These are phyloP conservation scores for Neoascia interrupta DNA, from an alignment of 2,888 invertebrate species.

Conservation along the genomic window DNA sequence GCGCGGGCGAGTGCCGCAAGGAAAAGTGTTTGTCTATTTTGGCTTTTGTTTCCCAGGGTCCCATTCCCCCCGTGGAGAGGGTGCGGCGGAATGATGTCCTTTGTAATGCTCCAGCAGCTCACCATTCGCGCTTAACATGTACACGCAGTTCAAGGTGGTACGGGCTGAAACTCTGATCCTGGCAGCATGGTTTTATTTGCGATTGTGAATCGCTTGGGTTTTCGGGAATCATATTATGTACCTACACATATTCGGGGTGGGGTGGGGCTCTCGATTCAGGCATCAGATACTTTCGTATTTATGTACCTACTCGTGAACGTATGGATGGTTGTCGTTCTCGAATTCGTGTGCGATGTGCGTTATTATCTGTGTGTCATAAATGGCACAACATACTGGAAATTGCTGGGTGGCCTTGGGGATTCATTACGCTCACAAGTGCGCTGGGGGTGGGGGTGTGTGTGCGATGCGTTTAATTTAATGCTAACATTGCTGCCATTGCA, in stretches of 20 bases:
- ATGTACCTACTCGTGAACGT: conserved; percentile 37
- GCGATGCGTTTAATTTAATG: conserved; percentile 55
- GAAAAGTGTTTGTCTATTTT: conserved; percentile 58
- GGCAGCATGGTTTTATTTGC: conserved; percentile 59
- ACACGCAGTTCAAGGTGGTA: neutral
- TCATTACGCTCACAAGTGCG: conserved; percentile 49
- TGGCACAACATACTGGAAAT: conserved; percentile 60
- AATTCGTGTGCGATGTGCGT: conserved; percentile 58
- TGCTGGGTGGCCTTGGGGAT: conserved; percentile 65
- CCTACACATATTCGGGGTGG: neutral
- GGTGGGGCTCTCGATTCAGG: conserved; percentile 43
- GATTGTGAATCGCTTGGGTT: conserved; percentile 60
- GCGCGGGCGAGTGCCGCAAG: no score
- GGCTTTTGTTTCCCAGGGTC: conserved; percentile 36
- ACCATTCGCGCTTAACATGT: neutral
- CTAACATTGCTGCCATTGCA: conserved; percentile 51
- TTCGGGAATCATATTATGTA: conserved; percentile 67
- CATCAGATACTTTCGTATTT: conserved; percentile 54
- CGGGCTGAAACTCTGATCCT: conserved; percentile 22
- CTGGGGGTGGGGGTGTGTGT: neutral
- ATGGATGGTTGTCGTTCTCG: conserved; percentile 42
- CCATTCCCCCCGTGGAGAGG: conserved; percentile 4
- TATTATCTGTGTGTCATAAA: conserved; percentile 68
- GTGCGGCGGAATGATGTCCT: conserved; percentile 27
- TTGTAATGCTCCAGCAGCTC: conserved; percentile 6